Conservation (phyloP, 2,797 vertebrate species). For the Potorous gilbertii region DNA sequence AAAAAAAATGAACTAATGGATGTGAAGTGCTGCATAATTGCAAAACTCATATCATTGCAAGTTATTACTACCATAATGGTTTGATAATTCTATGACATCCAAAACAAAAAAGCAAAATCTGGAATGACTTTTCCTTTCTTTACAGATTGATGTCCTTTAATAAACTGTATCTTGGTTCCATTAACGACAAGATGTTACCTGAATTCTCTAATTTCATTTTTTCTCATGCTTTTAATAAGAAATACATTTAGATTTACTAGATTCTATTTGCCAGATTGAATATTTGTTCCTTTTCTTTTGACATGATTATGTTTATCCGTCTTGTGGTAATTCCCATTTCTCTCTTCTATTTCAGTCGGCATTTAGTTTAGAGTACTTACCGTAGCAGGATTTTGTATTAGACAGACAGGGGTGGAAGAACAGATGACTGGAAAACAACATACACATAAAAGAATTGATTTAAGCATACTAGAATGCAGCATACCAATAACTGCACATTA, state of each 20-base stretch:
- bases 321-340: neutral
- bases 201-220: conserved; percentile 5
- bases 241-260: neutral
- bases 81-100: neutral
- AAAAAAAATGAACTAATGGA: neutral
- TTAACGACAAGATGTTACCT: neutral
- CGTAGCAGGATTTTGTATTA: neutral
- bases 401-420: neutral
- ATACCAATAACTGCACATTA: neutral
- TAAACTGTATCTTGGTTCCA: neutral
- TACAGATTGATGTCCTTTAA: neutral
- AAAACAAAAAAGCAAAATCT: neutral
- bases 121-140: neutral
- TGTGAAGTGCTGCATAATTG: neutral
- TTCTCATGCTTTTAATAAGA: neutral
- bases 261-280: neutral
- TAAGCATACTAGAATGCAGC: neutral
- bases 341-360: neutral
- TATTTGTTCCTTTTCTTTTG: neutral
- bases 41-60: neutral
- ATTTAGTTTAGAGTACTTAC: neutral
- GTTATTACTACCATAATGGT: neutral
- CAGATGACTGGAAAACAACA: neutral
- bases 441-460: neutral
- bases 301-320: neutral